These are phyloP conservation scores for Oenanthe melanoleuca DNA, from an alignment of 2,113 vertebrate species.

Conservation along the genomic window DNA sequence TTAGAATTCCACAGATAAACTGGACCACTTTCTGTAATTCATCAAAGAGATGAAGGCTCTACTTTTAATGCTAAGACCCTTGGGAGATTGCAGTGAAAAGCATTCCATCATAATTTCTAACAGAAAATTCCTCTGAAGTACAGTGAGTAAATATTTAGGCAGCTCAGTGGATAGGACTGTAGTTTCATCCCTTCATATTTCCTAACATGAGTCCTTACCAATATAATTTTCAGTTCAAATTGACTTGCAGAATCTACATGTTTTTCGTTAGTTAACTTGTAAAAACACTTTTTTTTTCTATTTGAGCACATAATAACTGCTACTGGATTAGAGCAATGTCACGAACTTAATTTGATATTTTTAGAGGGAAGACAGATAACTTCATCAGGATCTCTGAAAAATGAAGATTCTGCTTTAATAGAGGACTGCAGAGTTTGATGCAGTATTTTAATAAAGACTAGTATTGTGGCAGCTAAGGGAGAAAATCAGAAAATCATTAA, in stretches of 20 bases:
- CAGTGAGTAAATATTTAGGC: slow-evolving; percentile 1
- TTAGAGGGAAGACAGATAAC: not conserved
- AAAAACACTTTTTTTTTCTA: not conserved
- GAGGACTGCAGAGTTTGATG: not conserved
- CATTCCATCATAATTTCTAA: not conserved
- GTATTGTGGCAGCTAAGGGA: not conserved
- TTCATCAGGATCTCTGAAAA: not conserved
- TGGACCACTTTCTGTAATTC: not conserved
- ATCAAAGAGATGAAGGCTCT: not conserved
- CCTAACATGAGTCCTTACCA: not conserved
- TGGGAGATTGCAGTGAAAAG: not conserved
- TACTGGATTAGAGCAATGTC: not conserved
- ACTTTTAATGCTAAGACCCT: not conserved
- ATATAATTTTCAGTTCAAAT: not conserved
- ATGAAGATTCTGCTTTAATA: not conserved
- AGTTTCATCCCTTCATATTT: not conserved
- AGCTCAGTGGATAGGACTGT: not conserved
- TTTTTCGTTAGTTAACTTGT: not conserved
- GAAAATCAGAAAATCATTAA: not conserved
- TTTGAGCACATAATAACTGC: not conserved
- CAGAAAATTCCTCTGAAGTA: not conserved
- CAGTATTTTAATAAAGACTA: not conserved
- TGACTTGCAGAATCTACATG: not conserved
- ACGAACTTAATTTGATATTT: not conserved
- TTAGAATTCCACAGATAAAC: not conserved